Percentiles rank a stretch among this genome's conserved stretches.
phyloP scores from a whole-genome alignment of 2,113 vertebrate species.

The Polypterus bichir region DNA sequence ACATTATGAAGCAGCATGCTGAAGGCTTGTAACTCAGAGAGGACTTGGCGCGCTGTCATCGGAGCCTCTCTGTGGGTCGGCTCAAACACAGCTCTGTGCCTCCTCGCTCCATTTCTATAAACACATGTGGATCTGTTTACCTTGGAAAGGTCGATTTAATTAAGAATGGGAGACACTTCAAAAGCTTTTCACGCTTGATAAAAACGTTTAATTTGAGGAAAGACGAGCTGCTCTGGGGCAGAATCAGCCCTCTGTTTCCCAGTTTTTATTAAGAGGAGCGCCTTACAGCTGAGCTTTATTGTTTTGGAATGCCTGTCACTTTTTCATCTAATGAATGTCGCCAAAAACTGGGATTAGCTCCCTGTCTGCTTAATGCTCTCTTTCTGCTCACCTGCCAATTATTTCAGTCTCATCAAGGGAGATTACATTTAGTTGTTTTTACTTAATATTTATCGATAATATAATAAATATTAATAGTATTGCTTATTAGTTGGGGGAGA shows the following conservation, averaged over 20 bases:
- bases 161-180: conserved; percentile 30
- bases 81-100: not conserved
- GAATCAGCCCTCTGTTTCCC: conserved; percentile 1
- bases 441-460: too few species aligned
- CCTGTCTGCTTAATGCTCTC: not conserved
- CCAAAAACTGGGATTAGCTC: not conserved
- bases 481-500: too few species aligned
- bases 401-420: too few species aligned
- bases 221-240: conserved; percentile 5
- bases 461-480: too few species aligned
- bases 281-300: conserved; percentile 2
- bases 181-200: conserved; percentile 31
- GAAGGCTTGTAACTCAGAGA: too few species aligned
- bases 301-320: not conserved
- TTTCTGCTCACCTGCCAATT: not conserved
- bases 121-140: conserved; percentile 23
- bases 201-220: conserved; percentile 32
- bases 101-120: not conserved
- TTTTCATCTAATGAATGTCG: not conserved
- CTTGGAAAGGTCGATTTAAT: conserved; percentile 37
- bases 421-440: too few species aligned
- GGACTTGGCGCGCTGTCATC: too few species aligned
- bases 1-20: too few species aligned
- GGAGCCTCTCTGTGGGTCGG: too few species aligned
- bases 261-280: conserved; percentile 3